phyloP scores from a whole-genome alignment of 2,113 vertebrate species.

The Gobiocypris rarus region DNA sequence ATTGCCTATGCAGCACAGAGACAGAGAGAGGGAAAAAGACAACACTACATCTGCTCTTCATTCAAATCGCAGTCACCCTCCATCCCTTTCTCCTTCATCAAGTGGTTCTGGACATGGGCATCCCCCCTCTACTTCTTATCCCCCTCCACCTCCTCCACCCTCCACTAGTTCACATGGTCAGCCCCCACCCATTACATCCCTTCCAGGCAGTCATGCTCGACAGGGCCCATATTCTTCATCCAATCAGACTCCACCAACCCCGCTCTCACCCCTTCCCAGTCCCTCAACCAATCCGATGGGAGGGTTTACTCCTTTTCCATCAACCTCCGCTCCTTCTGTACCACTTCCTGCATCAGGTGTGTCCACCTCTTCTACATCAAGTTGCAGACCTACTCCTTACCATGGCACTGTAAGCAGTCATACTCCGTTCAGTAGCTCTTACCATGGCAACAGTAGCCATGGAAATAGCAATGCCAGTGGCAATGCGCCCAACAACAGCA shows the following conservation, averaged over 20 bases:
- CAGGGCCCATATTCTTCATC: slow-evolving; percentile 73
- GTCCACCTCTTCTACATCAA: slow-evolving; percentile 73
- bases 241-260: slow-evolving; percentile 75
- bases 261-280: slow-evolving; percentile 77
- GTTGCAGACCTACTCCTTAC: slow-evolving; percentile 75
- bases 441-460: slow-evolving; percentile 76
- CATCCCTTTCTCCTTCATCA: slow-evolving; percentile 75
- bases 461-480: slow-evolving; percentile 71
- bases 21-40: slow-evolving; percentile 54
- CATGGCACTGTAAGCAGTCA: slow-evolving; percentile 78
- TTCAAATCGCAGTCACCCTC: slow-evolving; percentile 75
- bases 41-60: slow-evolving; percentile 69
- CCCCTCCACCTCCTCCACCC: slow-evolving; percentile 66
- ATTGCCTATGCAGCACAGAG: slow-evolving; percentile 59
- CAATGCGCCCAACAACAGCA: slow-evolving; percentile 65
- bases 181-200: slow-evolving; percentile 66
- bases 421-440: slow-evolving; percentile 72
- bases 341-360: slow-evolving; percentile 68
- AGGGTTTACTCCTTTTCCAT: slow-evolving; percentile 73
- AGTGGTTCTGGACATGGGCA: slow-evolving; percentile 69
- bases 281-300: slow-evolving; percentile 78
- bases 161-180: slow-evolving; percentile 69
- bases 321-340: slow-evolving; percentile 69
- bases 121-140: slow-evolving; percentile 65
- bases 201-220: slow-evolving; percentile 76